These are phyloP conservation scores for Pangasius krempfi DNA, from an alignment of 2,797 vertebrate species.

Conservation along the genomic window DNA sequence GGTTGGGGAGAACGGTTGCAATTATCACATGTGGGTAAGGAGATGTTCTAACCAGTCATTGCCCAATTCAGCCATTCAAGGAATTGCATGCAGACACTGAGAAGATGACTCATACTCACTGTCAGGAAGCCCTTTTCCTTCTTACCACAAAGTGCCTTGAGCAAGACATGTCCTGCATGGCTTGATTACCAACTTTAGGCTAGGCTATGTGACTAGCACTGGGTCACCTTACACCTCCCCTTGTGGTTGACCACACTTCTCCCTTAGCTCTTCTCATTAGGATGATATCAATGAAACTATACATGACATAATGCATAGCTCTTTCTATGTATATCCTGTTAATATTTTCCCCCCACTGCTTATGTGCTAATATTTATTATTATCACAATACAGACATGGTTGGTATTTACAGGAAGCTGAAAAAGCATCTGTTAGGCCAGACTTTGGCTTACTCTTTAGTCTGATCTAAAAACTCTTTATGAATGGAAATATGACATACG, in stretches of 20 bases:
- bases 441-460: background rate
- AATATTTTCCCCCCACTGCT: background rate
- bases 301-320: slow-evolving; percentile 13
- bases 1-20: background rate
- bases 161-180: slow-evolving; percentile 49
- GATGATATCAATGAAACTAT: slow-evolving; percentile 21
- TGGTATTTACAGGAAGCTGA: background rate
- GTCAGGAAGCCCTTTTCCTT: slow-evolving; percentile 54
- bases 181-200: slow-evolving; percentile 40
- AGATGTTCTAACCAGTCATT: slow-evolving; percentile 55
- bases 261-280: slow-evolving; percentile 30
- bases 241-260: slow-evolving; percentile 34
- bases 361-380: background rate
- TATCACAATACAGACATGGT: background rate
- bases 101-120: slow-evolving; percentile 51
- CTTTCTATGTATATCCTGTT: slow-evolving; percentile 1
- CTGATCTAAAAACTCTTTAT: background rate
- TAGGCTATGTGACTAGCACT: slow-evolving; percentile 34
- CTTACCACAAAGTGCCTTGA: slow-evolving; percentile 53
- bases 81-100: slow-evolving; percentile 51
- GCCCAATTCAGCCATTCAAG: slow-evolving; percentile 52
- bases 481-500: slow-evolving; percentile 2
- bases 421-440: background rate
- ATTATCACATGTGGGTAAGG: slow-evolving; percentile 35
- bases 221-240: slow-evolving; percentile 33